Percentiles rank a stretch among this genome's conserved stretches.
phyloP scores from a whole-genome alignment of 2,797 vertebrate genomes.

The Gastrophryne carolinensis region DNA sequence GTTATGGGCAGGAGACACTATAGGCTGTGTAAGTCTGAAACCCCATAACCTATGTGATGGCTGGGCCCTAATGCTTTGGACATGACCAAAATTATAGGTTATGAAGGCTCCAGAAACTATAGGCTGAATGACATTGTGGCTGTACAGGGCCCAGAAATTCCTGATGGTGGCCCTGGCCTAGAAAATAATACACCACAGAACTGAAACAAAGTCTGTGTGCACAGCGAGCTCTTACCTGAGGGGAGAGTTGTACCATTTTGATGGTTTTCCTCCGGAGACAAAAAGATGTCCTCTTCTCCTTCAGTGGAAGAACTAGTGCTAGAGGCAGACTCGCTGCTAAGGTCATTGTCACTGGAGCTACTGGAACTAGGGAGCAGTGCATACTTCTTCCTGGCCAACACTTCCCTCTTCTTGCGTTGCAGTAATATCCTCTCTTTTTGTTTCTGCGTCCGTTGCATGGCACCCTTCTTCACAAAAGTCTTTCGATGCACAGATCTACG shows the following conservation, averaged over 20 bases:
- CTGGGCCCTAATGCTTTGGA: too few species aligned
- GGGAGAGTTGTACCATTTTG: conserved; percentile 81
- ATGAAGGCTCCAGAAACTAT: too few species aligned
- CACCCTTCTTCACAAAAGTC: conserved; percentile 83
- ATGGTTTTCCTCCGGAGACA: conserved; percentile 89
- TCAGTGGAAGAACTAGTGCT: conserved; percentile 83
- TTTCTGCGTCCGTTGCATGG: conserved; percentile 88
- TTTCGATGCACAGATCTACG: conserved; percentile 83
- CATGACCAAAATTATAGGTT: too few species aligned
- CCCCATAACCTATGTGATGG: too few species aligned
- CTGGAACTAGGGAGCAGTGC: conserved; percentile 91
- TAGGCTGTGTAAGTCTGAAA: too few species aligned
- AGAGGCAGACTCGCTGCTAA: conserved; percentile 88
- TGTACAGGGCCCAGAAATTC: too few species aligned
- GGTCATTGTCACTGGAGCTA: conserved; percentile 91
- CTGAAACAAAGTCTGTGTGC: too few species aligned
- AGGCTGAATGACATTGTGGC: too few species aligned
- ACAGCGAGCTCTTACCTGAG: too few species aligned
- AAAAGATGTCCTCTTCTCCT: conserved; percentile 91
- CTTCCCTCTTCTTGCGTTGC: conserved; percentile 93
- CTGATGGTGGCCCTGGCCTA: too few species aligned
- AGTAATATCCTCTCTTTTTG: conserved; percentile 92
- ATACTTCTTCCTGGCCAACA: conserved; percentile 89
- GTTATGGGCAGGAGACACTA: too few species aligned
- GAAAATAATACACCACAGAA: too few species aligned